Evolutionary conservation across 2,888 invertebrate genomes (phyloP), one percentile per base, ranked within the genome.

Genomic region (Colostygia pectinataria): DNA sequence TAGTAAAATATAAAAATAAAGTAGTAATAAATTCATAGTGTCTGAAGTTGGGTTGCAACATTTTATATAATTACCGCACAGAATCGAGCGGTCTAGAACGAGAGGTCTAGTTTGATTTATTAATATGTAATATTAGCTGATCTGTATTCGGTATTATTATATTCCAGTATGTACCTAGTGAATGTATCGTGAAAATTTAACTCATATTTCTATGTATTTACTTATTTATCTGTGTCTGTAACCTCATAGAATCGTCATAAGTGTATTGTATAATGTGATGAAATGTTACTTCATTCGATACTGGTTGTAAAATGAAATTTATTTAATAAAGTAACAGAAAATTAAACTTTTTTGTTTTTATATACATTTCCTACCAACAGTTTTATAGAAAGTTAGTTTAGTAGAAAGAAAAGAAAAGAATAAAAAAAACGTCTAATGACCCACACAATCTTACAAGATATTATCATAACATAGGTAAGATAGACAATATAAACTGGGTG

Each of bases 301-400:
- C 77, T 82, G 88, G 87, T 88, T 89, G 86, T 88, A 87, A 84
- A 87, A 83, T 87, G 76, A 84, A 85, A 84, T 85, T n/a, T 81
- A 85, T 87, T 79, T 84, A 89, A 89, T 88, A 89, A 89, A 89
- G 85, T 88, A 88, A 87, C 83, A 74, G 69, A 78, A 77, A 79
- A 57, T 55, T 55, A 52, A 7, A 10, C 7, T 25, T 13, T 10
- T 9, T 39, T 47, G 41, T 37, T 29, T 47, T 14, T 23, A 23
- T 23, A 4, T 5, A 4, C n/a, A 7, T 10, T 12, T 6, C 2
- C 28, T 4, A 18, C 10, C 10, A 25, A 25, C 5, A 3, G 10
- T n/a, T n/a, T n/a, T n/a, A n/a, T n/a, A n/a, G n/a, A n/a, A n/a
- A n/a, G n/a, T 25, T 25, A n/a, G 1, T 44, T 23, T 36, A n/a